Evolutionary conservation across 2,113 vertebrate species (phyloP).

Genomic region (Plecturocebus donacophilus): DNA sequence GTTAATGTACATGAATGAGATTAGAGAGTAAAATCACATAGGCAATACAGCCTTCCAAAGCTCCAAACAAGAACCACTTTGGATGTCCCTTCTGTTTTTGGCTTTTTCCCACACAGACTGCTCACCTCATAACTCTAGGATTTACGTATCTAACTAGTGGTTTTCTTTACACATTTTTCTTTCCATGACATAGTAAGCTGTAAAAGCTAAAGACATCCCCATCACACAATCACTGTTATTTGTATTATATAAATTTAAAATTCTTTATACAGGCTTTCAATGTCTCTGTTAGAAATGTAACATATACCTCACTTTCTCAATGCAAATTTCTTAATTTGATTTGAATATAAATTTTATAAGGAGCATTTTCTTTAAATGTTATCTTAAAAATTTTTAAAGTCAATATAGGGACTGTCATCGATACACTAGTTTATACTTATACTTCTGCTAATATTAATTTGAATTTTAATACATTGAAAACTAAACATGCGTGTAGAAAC

Average conservation of each 20-base stretch:
- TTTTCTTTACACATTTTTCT: background rate
- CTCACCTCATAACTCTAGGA: background rate
- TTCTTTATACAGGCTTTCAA: background rate
- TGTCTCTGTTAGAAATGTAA: background rate
- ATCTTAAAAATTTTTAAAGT: background rate
- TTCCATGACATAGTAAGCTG: background rate
- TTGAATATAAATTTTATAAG: background rate
- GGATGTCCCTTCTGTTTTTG: background rate
- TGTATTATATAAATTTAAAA: background rate
- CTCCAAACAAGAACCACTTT: fast-evolving
- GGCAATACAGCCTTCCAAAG: background rate
- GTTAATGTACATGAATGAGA: background rate
- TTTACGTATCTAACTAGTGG: background rate
- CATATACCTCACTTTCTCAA: background rate
- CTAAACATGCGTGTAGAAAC: background rate
- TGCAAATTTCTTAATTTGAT: background rate
- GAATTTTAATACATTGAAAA: background rate
- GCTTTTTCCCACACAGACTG: too few species aligned
- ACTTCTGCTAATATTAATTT: background rate
- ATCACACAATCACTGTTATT: background rate
- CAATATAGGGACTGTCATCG: background rate
- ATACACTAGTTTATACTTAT: background rate
- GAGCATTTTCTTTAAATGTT: background rate
- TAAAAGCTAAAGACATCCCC: background rate
- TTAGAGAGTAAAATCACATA: background rate